phyloP scores from a whole-genome alignment of 2,888 invertebrate genomes.

The Patella ulyssiponensis region DNA sequence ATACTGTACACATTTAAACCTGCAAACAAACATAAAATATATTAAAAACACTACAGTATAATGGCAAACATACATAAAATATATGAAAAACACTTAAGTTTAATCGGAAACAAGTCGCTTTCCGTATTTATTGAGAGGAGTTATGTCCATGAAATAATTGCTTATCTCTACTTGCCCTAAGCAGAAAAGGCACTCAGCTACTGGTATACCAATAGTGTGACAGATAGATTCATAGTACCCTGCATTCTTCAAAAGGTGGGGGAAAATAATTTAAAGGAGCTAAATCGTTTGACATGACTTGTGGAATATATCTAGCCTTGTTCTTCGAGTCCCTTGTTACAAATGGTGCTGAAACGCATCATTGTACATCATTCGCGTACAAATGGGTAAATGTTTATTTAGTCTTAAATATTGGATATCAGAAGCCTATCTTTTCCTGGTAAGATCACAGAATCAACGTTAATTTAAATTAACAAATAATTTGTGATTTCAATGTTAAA shows the following conservation, averaged over 20 bases:
- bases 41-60: not conserved
- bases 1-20: constrained; percentile 93
- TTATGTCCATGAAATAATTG: not conserved
- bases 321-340: too few relatives aligned
- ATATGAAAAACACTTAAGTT: not conserved
- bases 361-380: too few relatives aligned
- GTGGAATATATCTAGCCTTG: too few relatives aligned
- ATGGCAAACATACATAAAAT: constrained; percentile 31
- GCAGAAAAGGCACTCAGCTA: not conserved
- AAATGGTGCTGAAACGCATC: too few relatives aligned
- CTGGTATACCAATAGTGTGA: too few relatives aligned
- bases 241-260: not conserved
- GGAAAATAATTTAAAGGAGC: not conserved
- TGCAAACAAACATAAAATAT: constrained; percentile 40
- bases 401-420: too few relatives aligned
- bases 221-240: too few relatives aligned
- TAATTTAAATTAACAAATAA: too few relatives aligned
- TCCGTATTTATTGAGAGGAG: not conserved
- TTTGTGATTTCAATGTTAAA: too few relatives aligned
- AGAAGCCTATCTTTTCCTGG: too few relatives aligned
- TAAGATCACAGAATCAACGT: too few relatives aligned
- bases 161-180: not conserved
- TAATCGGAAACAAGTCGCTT: not conserved
- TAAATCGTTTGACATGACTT: not conserved
- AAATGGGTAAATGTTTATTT: too few relatives aligned